phyloP scores from a whole-genome alignment of 2,797 vertebrate genomes.

The Alosa sapidissima region DNA sequence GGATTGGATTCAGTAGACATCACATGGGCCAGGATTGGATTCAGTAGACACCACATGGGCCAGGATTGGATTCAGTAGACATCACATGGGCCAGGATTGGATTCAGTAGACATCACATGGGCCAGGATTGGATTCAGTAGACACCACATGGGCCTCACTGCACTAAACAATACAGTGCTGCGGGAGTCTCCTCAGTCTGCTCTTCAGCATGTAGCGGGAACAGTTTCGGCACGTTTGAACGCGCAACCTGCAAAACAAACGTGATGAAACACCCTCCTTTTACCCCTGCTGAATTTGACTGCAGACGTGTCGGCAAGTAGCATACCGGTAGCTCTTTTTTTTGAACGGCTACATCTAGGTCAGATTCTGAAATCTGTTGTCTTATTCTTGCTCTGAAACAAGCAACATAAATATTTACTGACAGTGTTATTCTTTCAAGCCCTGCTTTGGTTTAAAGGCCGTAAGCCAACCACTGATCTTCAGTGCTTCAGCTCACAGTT shows the following conservation, averaged over 20 bases:
- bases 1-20: no score
- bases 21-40: no score
- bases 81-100: no score
- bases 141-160: no score
- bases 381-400: conserved; percentile 35
- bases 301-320: conserved; percentile 40
- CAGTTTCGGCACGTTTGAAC: background rate
- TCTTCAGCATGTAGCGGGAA: background rate
- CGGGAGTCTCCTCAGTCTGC: background rate
- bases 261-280: background rate
- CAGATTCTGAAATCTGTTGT: conserved; percentile 24
- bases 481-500: background rate
- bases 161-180: background rate
- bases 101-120: no score
- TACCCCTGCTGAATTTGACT: conserved; percentile 1
- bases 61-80: no score
- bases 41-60: no score
- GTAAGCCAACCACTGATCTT: background rate
- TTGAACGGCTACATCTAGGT: conserved; percentile 37
- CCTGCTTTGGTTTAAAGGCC: background rate
- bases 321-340: conserved; percentile 18
- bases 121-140: no score
- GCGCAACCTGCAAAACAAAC: background rate
- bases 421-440: conserved; percentile 26
- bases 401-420: conserved; percentile 41